phyloP scores from a whole-genome alignment of 2,797 vertebrate species.

The Apodemus agrarius region DNA sequence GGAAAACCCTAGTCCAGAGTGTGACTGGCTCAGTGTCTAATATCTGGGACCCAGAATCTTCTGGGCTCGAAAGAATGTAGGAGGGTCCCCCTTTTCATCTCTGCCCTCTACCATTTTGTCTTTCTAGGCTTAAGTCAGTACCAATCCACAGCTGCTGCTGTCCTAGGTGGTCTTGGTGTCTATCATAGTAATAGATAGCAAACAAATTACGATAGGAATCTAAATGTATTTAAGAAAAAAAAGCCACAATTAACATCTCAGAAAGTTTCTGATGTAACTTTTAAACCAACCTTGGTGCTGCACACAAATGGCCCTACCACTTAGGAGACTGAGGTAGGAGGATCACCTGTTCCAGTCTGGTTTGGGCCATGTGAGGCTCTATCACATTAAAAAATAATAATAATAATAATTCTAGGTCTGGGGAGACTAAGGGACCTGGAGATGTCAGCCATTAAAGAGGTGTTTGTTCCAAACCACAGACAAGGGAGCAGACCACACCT shows the following conservation, averaged over 20 bases:
- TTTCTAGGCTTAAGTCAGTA: background rate
- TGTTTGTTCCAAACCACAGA: background rate
- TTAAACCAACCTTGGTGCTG: background rate
- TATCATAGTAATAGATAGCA: background rate
- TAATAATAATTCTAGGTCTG: background rate
- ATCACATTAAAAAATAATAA: background rate
- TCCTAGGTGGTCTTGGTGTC: background rate
- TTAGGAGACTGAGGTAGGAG: background rate
- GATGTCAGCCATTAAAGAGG: background rate
- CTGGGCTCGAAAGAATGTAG: no score
- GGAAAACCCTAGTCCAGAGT: background rate
- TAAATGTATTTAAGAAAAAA: background rate
- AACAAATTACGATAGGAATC: background rate
- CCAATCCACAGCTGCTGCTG: background rate
- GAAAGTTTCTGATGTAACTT: background rate
- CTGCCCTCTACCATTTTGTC: background rate
- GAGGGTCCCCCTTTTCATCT: background rate
- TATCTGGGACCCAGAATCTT: background rate
- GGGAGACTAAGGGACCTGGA: background rate
- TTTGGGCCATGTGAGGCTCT: background rate
- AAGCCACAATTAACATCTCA: background rate
- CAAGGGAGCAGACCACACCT: background rate
- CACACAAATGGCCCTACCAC: no score
- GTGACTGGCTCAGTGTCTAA: background rate
- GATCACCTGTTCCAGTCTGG: background rate